Evolutionary conservation across 2,888 invertebrate species (phyloP).

Genomic region (Teleogryllus oceanicus): DNA sequence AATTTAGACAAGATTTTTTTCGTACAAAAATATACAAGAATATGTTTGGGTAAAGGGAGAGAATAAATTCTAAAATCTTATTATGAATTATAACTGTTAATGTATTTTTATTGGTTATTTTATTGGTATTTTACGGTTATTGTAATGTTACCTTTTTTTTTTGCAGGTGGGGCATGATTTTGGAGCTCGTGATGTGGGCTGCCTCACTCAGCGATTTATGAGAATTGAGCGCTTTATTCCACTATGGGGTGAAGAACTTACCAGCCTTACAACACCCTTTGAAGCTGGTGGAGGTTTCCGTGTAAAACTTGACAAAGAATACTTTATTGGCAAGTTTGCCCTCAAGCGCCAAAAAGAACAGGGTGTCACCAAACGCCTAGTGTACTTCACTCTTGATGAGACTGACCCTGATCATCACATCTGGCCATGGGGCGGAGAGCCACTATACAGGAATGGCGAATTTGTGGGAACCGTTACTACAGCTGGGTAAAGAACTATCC

Average conservation of each 20-base stretch:
- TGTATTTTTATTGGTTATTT: no score
- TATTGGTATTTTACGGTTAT: no score
- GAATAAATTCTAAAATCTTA: no score
- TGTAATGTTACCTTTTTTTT: neutral
- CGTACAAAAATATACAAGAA: neutral
- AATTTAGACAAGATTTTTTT: no score
- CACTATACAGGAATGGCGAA: constrained; percentile 62
- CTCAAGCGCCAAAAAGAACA: constrained; percentile 57
- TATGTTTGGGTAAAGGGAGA: no score
- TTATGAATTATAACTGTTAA: no score
- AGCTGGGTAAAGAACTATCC: constrained; percentile 51
- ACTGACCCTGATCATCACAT: constrained; percentile 61
- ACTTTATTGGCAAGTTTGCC: constrained; percentile 65
- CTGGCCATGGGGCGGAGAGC: constrained; percentile 70
- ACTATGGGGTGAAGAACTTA: constrained; percentile 68
- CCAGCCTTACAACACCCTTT: constrained; percentile 58
- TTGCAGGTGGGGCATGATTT: constrained; percentile 60
- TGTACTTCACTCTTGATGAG: constrained; percentile 60
- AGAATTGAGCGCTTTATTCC: constrained; percentile 68
- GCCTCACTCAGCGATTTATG: constrained; percentile 63
- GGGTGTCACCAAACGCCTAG: constrained; percentile 60
- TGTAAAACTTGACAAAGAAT: constrained; percentile 54
- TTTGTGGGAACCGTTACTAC: constrained; percentile 66
- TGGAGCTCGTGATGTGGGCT: constrained; percentile 64
- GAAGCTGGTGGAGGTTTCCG: constrained; percentile 62